Base-by-base conservation (phyloP, 2,797 vertebrate genomes). In the Centropyge bicolor region DNA sequence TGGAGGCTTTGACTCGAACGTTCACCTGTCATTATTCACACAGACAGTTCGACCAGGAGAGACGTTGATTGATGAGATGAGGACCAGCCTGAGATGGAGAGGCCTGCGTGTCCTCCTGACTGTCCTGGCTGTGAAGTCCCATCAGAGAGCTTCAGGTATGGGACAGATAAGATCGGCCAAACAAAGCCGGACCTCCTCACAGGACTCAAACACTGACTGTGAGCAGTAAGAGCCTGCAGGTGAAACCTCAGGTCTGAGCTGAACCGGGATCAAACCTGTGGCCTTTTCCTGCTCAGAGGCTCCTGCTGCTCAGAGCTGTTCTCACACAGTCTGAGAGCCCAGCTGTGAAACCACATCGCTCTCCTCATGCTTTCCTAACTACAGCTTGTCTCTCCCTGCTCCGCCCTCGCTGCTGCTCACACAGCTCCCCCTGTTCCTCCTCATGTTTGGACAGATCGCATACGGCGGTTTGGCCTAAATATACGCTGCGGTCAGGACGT, bases 361-460 rank as follows among this genome's bases (percentile, higher is more conserved):
- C 69, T 85, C 56, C 81, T 82, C 83, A 48, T 70, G 78, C 72
- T 80, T 85, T 84, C 80, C 85, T 79, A 73, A 69, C 59, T 72
- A 4, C 76, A 74, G 71, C 60, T 67, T 71, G 74, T 83, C 69
- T 78, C 72, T 75, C 68, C 66, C 74, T n/a, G 16, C 82, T 69
- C 73, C 82, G 22, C 84, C 88, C 74, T 61, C 75, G 22, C 72
- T 20, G 51, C 38, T 75, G 52, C 81, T 76, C 74, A 31, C 74
- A 74, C 62, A n/a, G 69, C 75, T 74, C 13, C 76, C 65, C 68
- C n/a, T 7, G 10, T 48, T 81, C 59, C 56, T 9, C 75, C 81
- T 78, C 81, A 68, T 88, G 89, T 88, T 91, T 89, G 85, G 89
- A 90, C 78, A 71, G 80, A 70, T 67, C 8, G 69, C 85, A 85